phyloP scores from a whole-genome alignment of 2,888 invertebrate species.

The Temnothorax unifasciatus region DNA sequence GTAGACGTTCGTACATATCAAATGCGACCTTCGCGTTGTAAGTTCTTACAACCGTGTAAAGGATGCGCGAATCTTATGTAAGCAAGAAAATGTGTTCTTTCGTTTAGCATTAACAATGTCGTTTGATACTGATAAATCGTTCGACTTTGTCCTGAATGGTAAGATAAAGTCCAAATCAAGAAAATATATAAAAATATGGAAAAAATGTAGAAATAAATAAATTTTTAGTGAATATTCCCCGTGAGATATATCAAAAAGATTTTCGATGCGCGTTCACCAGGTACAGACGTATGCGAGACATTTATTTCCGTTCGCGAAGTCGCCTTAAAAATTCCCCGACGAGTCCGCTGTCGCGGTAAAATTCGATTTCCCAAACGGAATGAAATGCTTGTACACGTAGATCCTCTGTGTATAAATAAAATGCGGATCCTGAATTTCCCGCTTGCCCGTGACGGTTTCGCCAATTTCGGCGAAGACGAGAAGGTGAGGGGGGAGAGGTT shows the following conservation, averaged over 20 bases:
- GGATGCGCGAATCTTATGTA: background rate
- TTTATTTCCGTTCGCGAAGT: conserved; percentile 44
- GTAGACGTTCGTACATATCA: background rate
- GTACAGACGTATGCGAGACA: conserved; percentile 4
- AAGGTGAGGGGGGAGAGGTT: background rate
- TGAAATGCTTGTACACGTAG: conserved; percentile 51
- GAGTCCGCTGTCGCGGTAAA: conserved; percentile 40
- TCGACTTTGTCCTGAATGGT: background rate
- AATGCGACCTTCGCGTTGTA: background rate
- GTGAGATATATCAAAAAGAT: background rate
- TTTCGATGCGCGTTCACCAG: background rate
- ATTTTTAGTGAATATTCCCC: background rate
- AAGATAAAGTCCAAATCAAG: conserved; percentile 4
- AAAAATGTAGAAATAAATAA: background rate
- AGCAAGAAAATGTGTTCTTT: background rate
- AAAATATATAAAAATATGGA: background rate
- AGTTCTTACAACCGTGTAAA: background rate
- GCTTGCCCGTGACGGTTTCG: conserved; percentile 29
- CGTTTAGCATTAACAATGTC: background rate
- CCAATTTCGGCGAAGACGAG: conserved; percentile 26
- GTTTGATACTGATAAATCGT: background rate
- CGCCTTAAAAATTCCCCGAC: conserved; percentile 45
- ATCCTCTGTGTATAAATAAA: conserved; percentile 46
- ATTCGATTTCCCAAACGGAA: conserved; percentile 50
- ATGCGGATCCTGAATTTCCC: conserved; percentile 37